Evolutionary conservation across 92 coral and sea anemone genomes (phyloP).

Genomic region (Virgularia gustaviana): DNA sequence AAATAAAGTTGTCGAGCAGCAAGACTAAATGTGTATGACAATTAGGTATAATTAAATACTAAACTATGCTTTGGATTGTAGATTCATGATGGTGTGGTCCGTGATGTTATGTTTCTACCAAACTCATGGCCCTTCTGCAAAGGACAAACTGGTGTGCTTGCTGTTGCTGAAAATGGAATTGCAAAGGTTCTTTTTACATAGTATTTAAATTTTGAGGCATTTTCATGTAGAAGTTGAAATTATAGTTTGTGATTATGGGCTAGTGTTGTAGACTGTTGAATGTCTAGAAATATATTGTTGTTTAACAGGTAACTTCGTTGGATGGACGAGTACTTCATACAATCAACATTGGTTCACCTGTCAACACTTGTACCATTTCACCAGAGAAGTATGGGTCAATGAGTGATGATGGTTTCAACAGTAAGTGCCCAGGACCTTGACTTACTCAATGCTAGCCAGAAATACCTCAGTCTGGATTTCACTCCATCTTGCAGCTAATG

Average conservation of each 20-base stretch:
- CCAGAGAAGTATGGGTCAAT: slow-evolving; percentile 86
- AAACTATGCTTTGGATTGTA: slow-evolving; percentile 16
- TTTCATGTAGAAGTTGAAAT: no score
- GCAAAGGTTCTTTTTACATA: slow-evolving; percentile 58
- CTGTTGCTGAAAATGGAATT: slow-evolving; percentile 75
- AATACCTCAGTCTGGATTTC: no score
- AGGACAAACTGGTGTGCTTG: slow-evolving; percentile 69
- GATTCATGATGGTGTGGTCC: slow-evolving; percentile 66
- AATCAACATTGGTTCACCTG: slow-evolving; percentile 64
- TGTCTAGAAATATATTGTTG: background rate
- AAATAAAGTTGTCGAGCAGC: no score
- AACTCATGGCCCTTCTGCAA: slow-evolving; percentile 94
- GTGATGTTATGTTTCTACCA: slow-evolving; percentile 78
- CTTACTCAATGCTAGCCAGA: no score
- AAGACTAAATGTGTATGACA: no score
- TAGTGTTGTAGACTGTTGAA: no score
- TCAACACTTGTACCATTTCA: slow-evolving; percentile 70
- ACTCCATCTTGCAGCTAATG: no score
- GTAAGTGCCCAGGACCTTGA: slow-evolving; percentile 62
- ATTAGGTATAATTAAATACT: no score
- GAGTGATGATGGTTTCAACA: slow-evolving; percentile 87
- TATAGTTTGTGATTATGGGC: no score
- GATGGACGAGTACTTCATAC: slow-evolving; percentile 75
- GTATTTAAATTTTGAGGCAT: background rate
- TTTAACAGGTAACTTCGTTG: slow-evolving; percentile 60